Evolutionary conservation across 2,113 vertebrate genomes (phyloP), one percentile per base, ranked within the genome.

Genomic region (Dromiciops gliroides): DNA sequence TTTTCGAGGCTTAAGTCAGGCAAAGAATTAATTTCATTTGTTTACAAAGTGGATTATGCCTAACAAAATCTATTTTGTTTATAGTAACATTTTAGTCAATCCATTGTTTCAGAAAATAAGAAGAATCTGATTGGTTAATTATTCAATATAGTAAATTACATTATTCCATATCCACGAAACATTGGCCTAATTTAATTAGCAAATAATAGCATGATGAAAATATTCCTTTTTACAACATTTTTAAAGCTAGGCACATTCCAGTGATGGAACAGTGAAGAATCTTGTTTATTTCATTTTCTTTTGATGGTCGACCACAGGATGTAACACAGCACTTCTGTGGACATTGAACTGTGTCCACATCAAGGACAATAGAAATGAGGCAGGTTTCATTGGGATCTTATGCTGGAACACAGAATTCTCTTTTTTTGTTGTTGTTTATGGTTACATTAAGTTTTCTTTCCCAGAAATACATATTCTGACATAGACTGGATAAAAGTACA

Each of bases 41-140:
- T 97, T 97, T 97, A 97, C 91, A 97, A 97, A 97, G 97, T 96
- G 96, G 97, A 98, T 97, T 97, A 98, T 97, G 96, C 92, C 89
- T 95, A 98, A 96, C 95, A 97, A 96, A 94, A 98, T 96, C 50
- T 98, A 3, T 97, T 98, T 98, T 97, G 89, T 94, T 97, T 96
- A 95, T 97, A 92, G 95, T 97, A 95, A 95, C 95, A 97, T 97
- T 97, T 96, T 97, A 97, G 95, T 96, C 96, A 97, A 97, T 97
- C 95, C 95, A 93, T 96, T 97, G 95, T 96, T 93, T 97, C 94
- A 96, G 97, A 97, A 98, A 97, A 97, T 97, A 95, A 95, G 95
- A 97, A 96, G 95, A 96, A 97, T 96, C 95, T 96, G 97, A 97
- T 97, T 98, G 97, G 97, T 88, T 97, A 97, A 98, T 98, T 93